These are phyloP conservation scores for Argyrosomus regius DNA, from an alignment of 2,797 vertebrate genomes.

Conservation along the genomic window DNA sequence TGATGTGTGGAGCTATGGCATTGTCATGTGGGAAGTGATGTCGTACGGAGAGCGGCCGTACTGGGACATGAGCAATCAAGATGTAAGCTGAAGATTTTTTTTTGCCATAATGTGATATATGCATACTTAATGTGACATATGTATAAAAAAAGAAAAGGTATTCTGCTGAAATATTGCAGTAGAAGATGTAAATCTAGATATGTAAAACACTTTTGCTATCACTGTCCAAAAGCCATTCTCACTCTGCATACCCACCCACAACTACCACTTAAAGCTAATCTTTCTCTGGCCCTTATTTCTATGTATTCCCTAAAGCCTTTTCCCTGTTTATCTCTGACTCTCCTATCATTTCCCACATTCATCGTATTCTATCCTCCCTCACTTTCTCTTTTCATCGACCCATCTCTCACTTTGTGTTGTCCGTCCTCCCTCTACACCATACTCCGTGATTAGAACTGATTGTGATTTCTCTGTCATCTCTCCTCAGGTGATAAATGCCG, in stretches of 20 bases:
- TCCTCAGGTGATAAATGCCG: constrained; percentile 95
- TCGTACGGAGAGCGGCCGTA: constrained; percentile 98
- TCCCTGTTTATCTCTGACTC: constrained; percentile 16
- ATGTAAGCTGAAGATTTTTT: constrained; percentile 86
- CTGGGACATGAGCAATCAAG: constrained; percentile 99
- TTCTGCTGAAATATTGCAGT: not conserved
- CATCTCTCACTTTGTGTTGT: constrained; percentile 11
- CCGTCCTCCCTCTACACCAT: not conserved
- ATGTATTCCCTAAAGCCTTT: constrained; percentile 20
- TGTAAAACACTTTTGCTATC: constrained; percentile 14
- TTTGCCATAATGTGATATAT: not conserved
- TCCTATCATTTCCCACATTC: constrained; percentile 22
- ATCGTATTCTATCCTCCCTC: constrained; percentile 20
- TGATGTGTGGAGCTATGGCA: constrained; percentile 99
- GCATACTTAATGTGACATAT: not conserved
- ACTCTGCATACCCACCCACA: constrained; percentile 8
- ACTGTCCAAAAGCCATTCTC: constrained; percentile 5
- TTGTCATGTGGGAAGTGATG: constrained; percentile 99
- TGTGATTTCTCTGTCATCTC: constrained; percentile 41
- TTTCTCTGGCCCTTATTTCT: constrained; percentile 10
- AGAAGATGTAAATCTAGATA: not conserved
- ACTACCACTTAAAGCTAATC: constrained; percentile 21
- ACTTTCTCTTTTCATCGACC: constrained; percentile 32
- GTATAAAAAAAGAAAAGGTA: not conserved
- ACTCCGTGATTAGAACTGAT: constrained; percentile 22